Base-by-base conservation (phyloP, 2,113 vertebrate species). In the Microcebus ravelobensis region DNA sequence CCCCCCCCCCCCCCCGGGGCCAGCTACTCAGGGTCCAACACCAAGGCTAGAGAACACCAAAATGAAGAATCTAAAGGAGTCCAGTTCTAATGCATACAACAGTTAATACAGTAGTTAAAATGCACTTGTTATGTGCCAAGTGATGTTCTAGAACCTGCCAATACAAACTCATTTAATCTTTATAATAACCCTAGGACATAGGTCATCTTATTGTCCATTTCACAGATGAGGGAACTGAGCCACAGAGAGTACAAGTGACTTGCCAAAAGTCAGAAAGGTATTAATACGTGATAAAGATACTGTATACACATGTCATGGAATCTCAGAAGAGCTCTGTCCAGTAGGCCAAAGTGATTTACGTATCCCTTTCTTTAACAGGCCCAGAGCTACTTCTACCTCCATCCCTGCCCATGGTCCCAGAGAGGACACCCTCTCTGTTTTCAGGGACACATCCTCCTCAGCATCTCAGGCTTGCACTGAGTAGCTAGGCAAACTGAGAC, bases 111-210 rank as follows among this genome's bases (percentile, higher is more conserved):
- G 34, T 36, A 45, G 71, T 87, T 88, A 76, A 34, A 92, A 87
- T 83, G 39, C 57, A 92, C 48, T 84, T 42, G 36, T 31, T 65
- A 79, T 67, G 1, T 74, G 36, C 52, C 57, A 86, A 86, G 67
- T 2, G 67, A 67, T 57, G 23, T 95, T 71, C 23, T 45, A 89
- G 15, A 45, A 84, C 39, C 73, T 93, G n/a, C 77, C 6, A 42
- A 80, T 18, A 80, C 5, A 87, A 86, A 74, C 31, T 34, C 45
- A 65, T 92, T 87, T 88, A 34, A 85, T 76, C n/a, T 95, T 95
- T 91, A 73, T 34, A 68, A 59, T 42, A 93, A 94, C 34, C 13
- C 0, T 11, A 79, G 6, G n/a, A 67, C 6, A 14, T 77, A 55
- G 67, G 2, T 59, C 74, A 27, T 80, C 57, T 83, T 57, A 74